Conservation (phyloP, 2,113 vertebrate species). For the Grammomys surdaster region DNA sequence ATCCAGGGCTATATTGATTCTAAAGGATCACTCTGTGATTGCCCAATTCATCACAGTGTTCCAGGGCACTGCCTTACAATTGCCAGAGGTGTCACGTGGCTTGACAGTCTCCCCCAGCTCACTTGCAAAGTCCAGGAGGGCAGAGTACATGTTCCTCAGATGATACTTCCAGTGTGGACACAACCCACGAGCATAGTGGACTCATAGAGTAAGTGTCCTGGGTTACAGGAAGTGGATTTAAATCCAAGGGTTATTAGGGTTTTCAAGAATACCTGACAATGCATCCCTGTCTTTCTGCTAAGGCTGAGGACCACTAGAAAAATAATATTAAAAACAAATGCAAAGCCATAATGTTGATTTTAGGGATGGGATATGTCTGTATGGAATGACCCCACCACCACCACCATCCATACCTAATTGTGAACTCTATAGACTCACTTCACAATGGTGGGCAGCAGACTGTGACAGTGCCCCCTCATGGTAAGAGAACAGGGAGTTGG, state of each 20-base stretch:
- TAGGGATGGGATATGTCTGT: background rate
- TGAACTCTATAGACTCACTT: accelerated
- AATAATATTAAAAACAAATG: background rate
- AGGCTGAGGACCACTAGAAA: background rate
- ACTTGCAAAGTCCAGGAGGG: background rate
- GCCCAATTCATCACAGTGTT: accelerated
- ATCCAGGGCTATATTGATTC: background rate
- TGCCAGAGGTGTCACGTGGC: background rate
- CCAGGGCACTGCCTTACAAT: background rate
- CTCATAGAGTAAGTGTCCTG: background rate
- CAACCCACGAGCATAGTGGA: accelerated
- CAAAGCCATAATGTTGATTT: background rate
- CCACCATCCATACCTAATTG: background rate
- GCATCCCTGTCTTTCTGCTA: background rate
- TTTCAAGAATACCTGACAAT: background rate
- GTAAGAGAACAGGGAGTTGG: background rate
- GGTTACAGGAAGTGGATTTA: background rate
- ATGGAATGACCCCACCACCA: background rate
- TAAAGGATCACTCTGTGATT: background rate
- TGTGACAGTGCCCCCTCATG: background rate
- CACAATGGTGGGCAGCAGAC: background rate
- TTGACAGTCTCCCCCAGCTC: background rate
- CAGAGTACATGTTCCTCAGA: background rate
- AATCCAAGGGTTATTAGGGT: background rate
- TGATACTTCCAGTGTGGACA: accelerated